Base-by-base conservation (phyloP, 2,797 vertebrate genomes). In the Premnoplex brunnescens region DNA sequence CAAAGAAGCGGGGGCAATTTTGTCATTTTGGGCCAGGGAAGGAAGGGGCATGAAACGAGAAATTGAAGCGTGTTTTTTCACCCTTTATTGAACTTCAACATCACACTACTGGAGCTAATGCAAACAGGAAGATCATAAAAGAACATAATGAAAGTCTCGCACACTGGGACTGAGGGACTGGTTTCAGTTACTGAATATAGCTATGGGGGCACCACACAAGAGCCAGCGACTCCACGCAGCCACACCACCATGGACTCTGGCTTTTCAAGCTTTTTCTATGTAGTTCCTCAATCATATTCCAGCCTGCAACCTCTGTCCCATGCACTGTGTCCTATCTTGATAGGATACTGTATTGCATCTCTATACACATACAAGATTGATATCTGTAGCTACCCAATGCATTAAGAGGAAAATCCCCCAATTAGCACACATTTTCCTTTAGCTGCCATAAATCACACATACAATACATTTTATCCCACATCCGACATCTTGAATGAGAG, bases 51-150 rank as follows among this genome's bases (percentile, higher is more conserved):
- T 41, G 71, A 94, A 93, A 88, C 52, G 10, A 95, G 91, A 81
- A 94, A 68, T 23, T 37, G 84, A 81, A 85, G 63, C 13, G 0
- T 60, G 66, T 71, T 75, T 94, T 93, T 94, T 86, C 94, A 92
- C 87, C 90, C 91, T 93, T 96, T 94, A 96, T 49, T 93, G 89
- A 95, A 95, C 91, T 94, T 96, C 96, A 97, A 71, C 96, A 95
- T 97, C 95, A 95, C 59, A 75, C 60, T 67, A 79, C 88, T 94
- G 84, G 89, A 91, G 91, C 89, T 95, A 92, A 96, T 96, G 95
- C 91, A 92, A 97, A 94, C 91, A 88, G 86, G 92, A 93, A 84
- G 85, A 85, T 94, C 80, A 96, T 96, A 96, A 96, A 97, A 95
- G 93, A 95, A 64, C 49, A 86, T 81, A 83, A 88, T 77, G 94